These are phyloP conservation scores for Carabus problematicus DNA, from an alignment of 2,888 invertebrate species.

Conservation along the genomic window DNA sequence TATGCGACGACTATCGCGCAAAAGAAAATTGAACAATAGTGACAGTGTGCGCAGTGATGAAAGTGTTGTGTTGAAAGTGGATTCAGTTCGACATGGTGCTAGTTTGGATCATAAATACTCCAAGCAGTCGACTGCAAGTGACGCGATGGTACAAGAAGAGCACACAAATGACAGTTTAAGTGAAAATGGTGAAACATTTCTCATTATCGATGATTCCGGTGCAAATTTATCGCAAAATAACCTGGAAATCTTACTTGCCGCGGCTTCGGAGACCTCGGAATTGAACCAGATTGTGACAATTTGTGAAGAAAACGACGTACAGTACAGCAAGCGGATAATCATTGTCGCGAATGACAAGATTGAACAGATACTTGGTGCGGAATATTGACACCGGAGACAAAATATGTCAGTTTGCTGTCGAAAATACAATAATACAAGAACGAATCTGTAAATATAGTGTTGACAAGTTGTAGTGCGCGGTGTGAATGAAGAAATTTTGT, in stretches of 20 bases:
- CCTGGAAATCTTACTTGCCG: constrained; percentile 44
- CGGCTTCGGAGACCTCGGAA: constrained; percentile 25
- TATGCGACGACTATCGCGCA: constrained; percentile 11
- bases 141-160: constrained; percentile 7
- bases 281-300: constrained; percentile 16
- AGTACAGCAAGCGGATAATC: constrained; percentile 9
- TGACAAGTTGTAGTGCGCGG: neutral
- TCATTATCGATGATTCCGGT: neutral
- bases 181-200: constrained; percentile 6
- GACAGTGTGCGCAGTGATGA: neutral
- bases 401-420: neutral
- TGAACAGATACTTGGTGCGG: constrained; percentile 2
- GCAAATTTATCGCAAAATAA: constrained; percentile 28
- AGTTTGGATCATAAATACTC: neutral
- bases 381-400: neutral
- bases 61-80: constrained; percentile 3
- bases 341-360: constrained; percentile 15
- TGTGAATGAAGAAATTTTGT: constrained; percentile 9
- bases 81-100: too few species aligned
- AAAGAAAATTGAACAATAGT: too few species aligned
- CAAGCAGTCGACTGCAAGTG: neutral
- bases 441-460: neutral
- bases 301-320: neutral
- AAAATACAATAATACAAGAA: too few species aligned
- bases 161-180: neutral